Base-by-base conservation (phyloP, 2,797 vertebrate genomes). In the Eulemur mongoz region DNA sequence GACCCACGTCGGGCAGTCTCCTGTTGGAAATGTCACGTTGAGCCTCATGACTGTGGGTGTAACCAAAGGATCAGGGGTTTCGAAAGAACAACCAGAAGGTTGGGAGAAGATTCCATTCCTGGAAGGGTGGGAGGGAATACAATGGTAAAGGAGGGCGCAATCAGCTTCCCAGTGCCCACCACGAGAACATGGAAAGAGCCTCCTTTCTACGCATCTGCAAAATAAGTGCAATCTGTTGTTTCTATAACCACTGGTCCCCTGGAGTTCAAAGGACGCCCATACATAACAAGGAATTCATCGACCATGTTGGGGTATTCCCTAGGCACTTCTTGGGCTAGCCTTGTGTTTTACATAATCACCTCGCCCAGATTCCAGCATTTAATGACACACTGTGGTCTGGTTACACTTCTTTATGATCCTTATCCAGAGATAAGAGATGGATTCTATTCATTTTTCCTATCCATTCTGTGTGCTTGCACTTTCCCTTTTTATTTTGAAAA, bases 21-120 rank as follows among this genome's bases (percentile, higher is more conserved):
- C 90, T 57, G 85, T 54, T 89, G 79, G 91, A 96, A 97, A 97
- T 92, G 94, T 96, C 95, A 93, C 4, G 0, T 43, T n/a, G 93
- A 57, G 50, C 69, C 88, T 80, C 92, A 61, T 2, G 5, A 76
- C 25, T 27, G 75, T 73, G 84, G 73, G 73, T 65, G 59, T 50
- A 50, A 96, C 91, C 79, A 97, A 85, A 97, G 43, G 45, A 48
- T 2, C 14, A 38, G 43, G 69, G 52, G 52, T 59, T 95, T 85
- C 1, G 1, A 70, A 79, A 94, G 96, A 95, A 94, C 69, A 67
- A 50, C 69, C 72, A 22, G 18, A 61, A 63, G 18, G 18, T n/a
- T 9, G 0, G 17, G 22, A 52, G 30, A 40, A 17, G 79, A 57
- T 20, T 52, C 79, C 23, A 40, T 40, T 2, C 57, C 52, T 4